These are phyloP conservation scores for Takifugu rubripes DNA, from an alignment of 2,797 vertebrate genomes.

Conservation along the genomic window DNA sequence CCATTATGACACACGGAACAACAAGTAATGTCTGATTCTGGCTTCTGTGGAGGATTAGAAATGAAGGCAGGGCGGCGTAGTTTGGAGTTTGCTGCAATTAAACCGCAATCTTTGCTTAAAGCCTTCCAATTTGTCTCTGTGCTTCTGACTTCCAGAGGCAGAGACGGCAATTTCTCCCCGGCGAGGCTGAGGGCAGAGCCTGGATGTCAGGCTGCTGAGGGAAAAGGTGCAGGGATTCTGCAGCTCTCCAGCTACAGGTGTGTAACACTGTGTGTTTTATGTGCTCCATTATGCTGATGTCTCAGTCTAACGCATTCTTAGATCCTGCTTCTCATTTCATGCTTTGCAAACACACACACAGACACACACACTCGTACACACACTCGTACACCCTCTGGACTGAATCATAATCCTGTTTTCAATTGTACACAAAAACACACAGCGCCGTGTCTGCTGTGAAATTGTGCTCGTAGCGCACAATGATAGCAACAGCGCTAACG, in stretches of 20 bases:
- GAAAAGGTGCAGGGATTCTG: constrained; percentile 14
- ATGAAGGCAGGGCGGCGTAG: no score
- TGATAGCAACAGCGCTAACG: constrained; percentile 7
- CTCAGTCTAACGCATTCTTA: constrained; percentile 12
- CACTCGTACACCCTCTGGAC: background rate
- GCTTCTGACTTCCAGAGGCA: constrained; percentile 39
- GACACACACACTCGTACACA: no score
- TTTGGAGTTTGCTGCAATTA: no score
- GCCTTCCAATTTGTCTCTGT: constrained; percentile 19
- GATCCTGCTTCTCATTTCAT: background rate
- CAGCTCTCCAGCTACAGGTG: constrained; percentile 15
- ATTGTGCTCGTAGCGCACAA: background rate
- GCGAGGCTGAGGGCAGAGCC: constrained; percentile 26
- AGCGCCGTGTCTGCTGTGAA: constrained; percentile 17
- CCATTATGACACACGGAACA: constrained; percentile 37
- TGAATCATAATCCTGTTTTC: constrained; percentile 19
- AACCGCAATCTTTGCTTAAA: background rate
- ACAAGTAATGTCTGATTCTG: constrained; percentile 28
- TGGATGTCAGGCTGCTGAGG: constrained; percentile 18
- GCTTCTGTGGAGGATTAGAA: no score
- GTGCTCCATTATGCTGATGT: background rate
- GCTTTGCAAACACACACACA: background rate
- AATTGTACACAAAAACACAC: constrained; percentile 4
- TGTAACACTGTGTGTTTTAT: background rate
- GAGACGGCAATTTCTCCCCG: constrained; percentile 26